phyloP scores from a whole-genome alignment of 2,888 invertebrate species.

The Bhutanitis thaidina region DNA sequence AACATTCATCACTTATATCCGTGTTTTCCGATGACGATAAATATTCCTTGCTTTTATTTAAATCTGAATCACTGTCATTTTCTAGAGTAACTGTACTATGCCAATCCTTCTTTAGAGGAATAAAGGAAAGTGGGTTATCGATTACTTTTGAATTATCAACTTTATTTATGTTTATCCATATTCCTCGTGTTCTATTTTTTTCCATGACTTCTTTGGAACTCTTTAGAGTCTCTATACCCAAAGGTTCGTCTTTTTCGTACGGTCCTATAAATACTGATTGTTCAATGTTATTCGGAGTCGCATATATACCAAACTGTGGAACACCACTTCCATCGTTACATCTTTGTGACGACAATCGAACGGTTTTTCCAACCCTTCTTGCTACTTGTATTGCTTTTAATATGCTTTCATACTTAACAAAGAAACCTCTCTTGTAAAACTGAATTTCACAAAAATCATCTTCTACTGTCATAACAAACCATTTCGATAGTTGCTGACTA shows the following conservation, averaged over 20 bases:
- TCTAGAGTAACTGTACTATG: constrained; percentile 31
- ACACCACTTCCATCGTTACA: constrained; percentile 33
- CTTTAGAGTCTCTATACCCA: constrained; percentile 66
- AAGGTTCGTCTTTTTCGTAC: constrained; percentile 55
- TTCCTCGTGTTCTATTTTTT: constrained; percentile 49
- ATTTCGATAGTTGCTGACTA: constrained; percentile 50
- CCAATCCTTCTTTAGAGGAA: constrained; percentile 32
- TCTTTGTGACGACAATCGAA: constrained; percentile 62
- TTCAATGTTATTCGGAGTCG: constrained; percentile 52
- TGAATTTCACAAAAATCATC: constrained; percentile 76
- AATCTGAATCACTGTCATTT: constrained; percentile 15
- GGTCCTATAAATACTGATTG: constrained; percentile 66
- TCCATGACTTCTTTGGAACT: constrained; percentile 29
- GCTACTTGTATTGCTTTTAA: constrained; percentile 69
- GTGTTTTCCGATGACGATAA: constrained; percentile 8
- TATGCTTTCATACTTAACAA: constrained; percentile 75
- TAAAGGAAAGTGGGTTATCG: constrained; percentile 59
- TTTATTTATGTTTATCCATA: constrained; percentile 64
- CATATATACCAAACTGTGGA: constrained; percentile 68
- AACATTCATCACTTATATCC: constrained; percentile 21
- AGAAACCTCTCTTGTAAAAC: constrained; percentile 71
- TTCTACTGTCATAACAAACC: constrained; percentile 79
- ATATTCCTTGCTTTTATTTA: background rate
- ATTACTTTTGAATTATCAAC: constrained; percentile 58
- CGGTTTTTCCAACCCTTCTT: constrained; percentile 64